phyloP scores from a whole-genome alignment of 2,888 invertebrate species.

The Schrankia costaestrigalis region DNA sequence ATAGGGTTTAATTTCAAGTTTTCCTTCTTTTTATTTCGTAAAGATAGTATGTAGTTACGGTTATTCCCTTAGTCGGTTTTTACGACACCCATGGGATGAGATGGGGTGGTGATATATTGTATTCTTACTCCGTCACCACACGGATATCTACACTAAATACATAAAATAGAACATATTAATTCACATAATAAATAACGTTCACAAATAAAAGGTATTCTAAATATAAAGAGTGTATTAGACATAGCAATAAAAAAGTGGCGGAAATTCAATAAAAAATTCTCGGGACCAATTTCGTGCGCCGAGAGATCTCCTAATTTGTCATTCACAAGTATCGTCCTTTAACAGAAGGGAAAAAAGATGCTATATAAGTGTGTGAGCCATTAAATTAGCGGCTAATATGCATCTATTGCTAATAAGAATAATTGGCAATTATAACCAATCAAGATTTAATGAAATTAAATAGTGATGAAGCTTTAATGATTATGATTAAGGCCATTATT shows the following conservation, averaged over 20 bases:
- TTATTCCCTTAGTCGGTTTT: too few relatives aligned
- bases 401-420: background rate
- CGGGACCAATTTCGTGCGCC: conserved; percentile 53
- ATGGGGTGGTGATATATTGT: too few relatives aligned
- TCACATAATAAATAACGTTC: background rate
- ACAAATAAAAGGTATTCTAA: conserved; percentile 21
- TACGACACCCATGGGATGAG: too few relatives aligned
- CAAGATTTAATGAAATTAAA: too few relatives aligned
- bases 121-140: too few relatives aligned
- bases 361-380: conserved; percentile 36
- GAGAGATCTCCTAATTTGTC: conserved; percentile 65
- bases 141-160: background rate
- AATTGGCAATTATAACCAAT: background rate
- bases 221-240: conserved; percentile 19
- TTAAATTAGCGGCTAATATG: conserved; percentile 18
- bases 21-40: too few relatives aligned
- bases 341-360: conserved; percentile 40
- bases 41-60: too few relatives aligned
- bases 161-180: too few relatives aligned
- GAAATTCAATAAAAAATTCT: conserved; percentile 58
- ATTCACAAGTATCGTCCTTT: conserved; percentile 61
- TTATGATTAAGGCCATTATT: too few relatives aligned
- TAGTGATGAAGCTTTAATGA: too few relatives aligned
- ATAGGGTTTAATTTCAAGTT: too few relatives aligned
- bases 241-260: conserved; percentile 34